phyloP scores from a whole-genome alignment of 2,113 vertebrate species.

The Periophthalmus modestus region DNA sequence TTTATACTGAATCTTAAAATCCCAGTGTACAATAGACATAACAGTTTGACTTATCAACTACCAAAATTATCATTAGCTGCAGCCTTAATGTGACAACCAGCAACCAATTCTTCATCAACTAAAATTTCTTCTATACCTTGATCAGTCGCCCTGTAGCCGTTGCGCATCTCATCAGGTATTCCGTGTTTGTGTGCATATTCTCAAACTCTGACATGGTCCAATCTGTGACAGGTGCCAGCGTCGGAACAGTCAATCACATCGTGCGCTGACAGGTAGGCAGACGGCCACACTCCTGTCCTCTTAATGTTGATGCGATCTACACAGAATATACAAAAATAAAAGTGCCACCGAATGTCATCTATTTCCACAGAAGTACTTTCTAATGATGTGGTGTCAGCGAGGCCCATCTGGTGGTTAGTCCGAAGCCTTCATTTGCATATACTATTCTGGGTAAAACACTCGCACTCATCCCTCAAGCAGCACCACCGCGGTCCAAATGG shows the following conservation, averaged over 20 bases:
- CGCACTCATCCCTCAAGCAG: background rate
- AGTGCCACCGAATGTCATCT: background rate
- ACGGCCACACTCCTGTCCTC: slow-evolving; percentile 85
- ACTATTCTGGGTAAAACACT: background rate
- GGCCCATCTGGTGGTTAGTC: slow-evolving; percentile 31
- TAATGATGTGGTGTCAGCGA: slow-evolving; percentile 9
- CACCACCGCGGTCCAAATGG: background rate
- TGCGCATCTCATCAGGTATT: slow-evolving; percentile 92
- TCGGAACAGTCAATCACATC: slow-evolving; percentile 83
- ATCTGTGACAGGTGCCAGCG: slow-evolving; percentile 83
- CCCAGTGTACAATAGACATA: too few species aligned
- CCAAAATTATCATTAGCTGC: too few species aligned
- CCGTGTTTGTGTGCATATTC: slow-evolving; percentile 82
- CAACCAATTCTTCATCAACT: background rate
- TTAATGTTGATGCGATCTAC: slow-evolving; percentile 91
- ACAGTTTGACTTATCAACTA: too few species aligned
- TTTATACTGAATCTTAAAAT: too few species aligned
- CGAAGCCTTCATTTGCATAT: slow-evolving; percentile 21
- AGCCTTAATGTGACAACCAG: too few species aligned
- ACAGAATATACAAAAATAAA: background rate
- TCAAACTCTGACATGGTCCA: slow-evolving; percentile 85
- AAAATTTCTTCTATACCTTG: slow-evolving; percentile 74
- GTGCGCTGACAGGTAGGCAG: slow-evolving; percentile 88
- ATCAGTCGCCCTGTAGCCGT: slow-evolving; percentile 91
- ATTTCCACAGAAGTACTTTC: slow-evolving; percentile 17